A percentile compares a stretch with the other conserved stretches of the same genome.
Evolutionary conservation across 92 coral and sea anemone genomes (phyloP).

Genomic region (Hydrozoanthus gracilis): DNA sequence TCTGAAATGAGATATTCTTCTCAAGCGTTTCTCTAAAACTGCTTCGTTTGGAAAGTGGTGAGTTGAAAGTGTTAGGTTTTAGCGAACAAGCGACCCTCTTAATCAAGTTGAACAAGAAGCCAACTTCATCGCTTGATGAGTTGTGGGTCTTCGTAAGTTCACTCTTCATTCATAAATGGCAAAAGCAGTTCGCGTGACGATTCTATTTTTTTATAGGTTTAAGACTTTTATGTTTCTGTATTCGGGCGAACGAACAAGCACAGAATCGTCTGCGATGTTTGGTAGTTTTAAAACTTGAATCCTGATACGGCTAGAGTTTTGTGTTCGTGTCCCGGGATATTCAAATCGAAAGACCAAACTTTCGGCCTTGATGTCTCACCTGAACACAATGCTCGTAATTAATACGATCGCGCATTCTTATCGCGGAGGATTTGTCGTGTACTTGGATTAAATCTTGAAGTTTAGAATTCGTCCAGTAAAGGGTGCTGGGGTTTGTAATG

Average conservation of each 20-base stretch:
- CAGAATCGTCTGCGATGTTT: background rate
- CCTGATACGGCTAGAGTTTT: conserved; percentile 15
- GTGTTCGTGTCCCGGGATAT: conserved; percentile 49
- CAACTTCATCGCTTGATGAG: conserved; percentile 33
- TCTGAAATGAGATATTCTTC: conserved; percentile 34
- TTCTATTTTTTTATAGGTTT: conserved; percentile 15
- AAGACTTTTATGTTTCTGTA: conserved; percentile 23
- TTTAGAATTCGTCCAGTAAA: background rate
- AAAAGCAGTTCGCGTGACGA: conserved; percentile 46
- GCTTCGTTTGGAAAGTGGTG: background rate
- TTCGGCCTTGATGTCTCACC: conserved; percentile 45
- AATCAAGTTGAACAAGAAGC: conserved; percentile 17
- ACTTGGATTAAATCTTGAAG: background rate
- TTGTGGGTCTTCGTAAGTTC: conserved; percentile 23
- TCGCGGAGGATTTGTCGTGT: background rate
- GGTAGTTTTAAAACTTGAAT: conserved; percentile 2
- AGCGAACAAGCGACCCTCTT: background rate
- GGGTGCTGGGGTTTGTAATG: background rate
- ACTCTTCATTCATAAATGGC: conserved; percentile 23
- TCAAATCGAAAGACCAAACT: conserved; percentile 35
- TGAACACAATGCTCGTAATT: conserved; percentile 44
- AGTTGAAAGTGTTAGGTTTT: background rate
- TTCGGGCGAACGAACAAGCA: background rate
- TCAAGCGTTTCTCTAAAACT: background rate
- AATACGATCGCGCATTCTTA: conserved; percentile 18